phyloP scores from a whole-genome alignment of 2,888 invertebrate genomes.

The Sialis lutaria region DNA sequence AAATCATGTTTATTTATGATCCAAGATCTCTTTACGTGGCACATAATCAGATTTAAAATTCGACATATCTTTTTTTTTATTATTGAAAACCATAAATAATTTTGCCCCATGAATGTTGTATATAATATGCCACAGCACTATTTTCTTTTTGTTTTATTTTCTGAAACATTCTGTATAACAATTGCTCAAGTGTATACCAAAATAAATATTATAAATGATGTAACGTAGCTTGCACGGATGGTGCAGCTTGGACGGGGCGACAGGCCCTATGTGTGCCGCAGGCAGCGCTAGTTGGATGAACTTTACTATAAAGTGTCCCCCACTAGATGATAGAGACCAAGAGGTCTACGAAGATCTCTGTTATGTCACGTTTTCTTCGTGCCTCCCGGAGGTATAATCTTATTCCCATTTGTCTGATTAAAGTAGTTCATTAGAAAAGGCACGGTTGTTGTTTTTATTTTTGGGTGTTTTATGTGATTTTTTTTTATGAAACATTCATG shows the following conservation, averaged over 20 bases:
- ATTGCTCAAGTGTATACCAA: no score
- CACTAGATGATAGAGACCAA: conserved; percentile 50
- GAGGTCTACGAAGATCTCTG: conserved; percentile 79
- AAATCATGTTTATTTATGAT: no score
- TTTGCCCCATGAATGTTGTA: no score
- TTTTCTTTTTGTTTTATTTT: no score
- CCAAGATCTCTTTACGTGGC: no score
- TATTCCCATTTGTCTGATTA: background rate
- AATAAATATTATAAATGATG: conserved; percentile 3
- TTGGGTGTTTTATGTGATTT: conserved; percentile 7
- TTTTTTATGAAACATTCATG: conserved; percentile 4
- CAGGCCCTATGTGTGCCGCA: background rate
- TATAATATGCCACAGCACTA: no score
- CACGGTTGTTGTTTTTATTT: conserved; percentile 9
- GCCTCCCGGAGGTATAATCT: conserved; percentile 42
- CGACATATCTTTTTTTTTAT: no score
- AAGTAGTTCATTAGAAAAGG: conserved; percentile 10
- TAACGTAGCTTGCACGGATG: background rate
- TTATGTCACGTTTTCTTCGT: conserved; percentile 64
- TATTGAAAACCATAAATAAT: no score
- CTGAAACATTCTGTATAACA: no score
- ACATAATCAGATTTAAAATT: no score
- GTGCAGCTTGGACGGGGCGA: background rate
- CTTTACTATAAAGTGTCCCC: conserved; percentile 43
- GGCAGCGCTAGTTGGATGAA: conserved; percentile 38